These are phyloP conservation scores for Neolamprologus fasciatus DNA, from an alignment of 2,113 vertebrate species.

Conservation along the genomic window DNA sequence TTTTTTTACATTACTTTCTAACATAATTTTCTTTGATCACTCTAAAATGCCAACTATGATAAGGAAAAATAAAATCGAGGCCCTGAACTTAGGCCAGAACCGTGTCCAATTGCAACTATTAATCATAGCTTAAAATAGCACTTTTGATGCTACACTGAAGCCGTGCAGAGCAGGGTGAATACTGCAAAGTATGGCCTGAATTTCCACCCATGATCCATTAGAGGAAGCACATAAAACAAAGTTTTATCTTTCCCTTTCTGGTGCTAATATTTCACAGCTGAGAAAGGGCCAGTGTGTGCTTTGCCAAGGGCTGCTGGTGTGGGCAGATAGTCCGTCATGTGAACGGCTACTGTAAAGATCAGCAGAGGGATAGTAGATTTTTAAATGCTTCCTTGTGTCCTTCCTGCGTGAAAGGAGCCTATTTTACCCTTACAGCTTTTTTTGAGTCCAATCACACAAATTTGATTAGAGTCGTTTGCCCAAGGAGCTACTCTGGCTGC, in stretches of 20 bases:
- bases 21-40: slow-evolving; percentile 36
- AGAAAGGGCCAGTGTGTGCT: slow-evolving; percentile 25
- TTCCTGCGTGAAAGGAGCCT: slow-evolving; percentile 43
- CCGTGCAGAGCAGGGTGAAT: not conserved
- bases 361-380: slow-evolving; percentile 12
- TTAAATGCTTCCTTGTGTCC: slow-evolving; percentile 49
- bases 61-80: not conserved
- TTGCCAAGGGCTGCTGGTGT: slow-evolving; percentile 39
- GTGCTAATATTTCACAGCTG: slow-evolving; percentile 32
- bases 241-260: slow-evolving; percentile 7
- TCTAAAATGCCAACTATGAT: not conserved
- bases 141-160: not conserved
- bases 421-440: slow-evolving; percentile 31
- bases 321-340: slow-evolving; percentile 45
- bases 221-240: slow-evolving; percentile 4
- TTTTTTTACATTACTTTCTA: not conserved
- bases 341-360: slow-evolving; percentile 44
- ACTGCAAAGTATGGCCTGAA: not conserved
- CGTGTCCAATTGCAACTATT: not conserved
- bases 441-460: slow-evolving; percentile 60
- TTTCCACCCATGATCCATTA: slow-evolving; percentile 5
- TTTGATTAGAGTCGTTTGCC: slow-evolving; percentile 64
- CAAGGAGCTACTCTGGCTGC: slow-evolving; percentile 41
- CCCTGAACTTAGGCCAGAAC: not conserved
- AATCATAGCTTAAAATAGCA: slow-evolving; percentile 21